A percentile compares a stretch with the other conserved stretches of the same genome.
Evolutionary conservation across 2,113 vertebrate genomes (phyloP).

Genomic region (Chloropsis cyanopogon): DNA sequence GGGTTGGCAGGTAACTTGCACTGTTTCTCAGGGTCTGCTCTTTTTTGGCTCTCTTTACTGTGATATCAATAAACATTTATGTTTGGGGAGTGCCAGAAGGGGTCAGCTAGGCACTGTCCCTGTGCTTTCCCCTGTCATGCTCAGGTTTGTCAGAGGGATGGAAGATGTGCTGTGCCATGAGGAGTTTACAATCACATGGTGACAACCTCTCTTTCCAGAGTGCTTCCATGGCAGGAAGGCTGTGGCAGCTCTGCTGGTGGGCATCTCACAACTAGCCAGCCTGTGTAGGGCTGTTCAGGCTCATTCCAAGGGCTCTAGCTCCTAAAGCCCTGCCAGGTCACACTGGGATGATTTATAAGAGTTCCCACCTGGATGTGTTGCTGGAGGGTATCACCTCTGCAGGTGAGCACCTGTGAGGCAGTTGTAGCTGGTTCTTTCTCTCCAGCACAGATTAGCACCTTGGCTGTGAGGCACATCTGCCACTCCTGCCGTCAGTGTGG

Average conservation of each 20-base stretch:
- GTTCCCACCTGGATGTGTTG: fast-evolving
- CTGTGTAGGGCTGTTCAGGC: not conserved
- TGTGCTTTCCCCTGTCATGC: not conserved
- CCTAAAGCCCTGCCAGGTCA: not conserved
- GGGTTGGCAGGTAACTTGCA: conserved; percentile 33
- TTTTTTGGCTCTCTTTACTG: not conserved
- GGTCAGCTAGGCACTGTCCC: not conserved
- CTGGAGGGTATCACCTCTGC: not conserved
- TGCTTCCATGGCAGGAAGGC: not conserved
- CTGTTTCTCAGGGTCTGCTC: not conserved
- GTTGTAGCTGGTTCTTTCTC: not conserved
- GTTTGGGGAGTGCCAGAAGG: not conserved
- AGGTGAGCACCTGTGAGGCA: not conserved
- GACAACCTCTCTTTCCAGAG: not conserved
- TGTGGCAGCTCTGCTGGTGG: not conserved
- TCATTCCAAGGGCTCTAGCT: not conserved
- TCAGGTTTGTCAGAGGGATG: not conserved
- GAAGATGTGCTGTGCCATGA: fast-evolving
- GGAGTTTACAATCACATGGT: not conserved
- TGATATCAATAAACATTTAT: not conserved
- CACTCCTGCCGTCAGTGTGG: not conserved
- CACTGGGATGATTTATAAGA: not conserved
- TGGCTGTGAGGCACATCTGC: not conserved
- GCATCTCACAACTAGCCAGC: not conserved
- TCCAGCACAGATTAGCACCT: not conserved